Percentiles rank a stretch among this genome's conserved stretches.
These are phyloP conservation scores for Lasioglossum morio DNA, from an alignment of 2,888 invertebrate genomes.

Conservation along the genomic window DNA sequence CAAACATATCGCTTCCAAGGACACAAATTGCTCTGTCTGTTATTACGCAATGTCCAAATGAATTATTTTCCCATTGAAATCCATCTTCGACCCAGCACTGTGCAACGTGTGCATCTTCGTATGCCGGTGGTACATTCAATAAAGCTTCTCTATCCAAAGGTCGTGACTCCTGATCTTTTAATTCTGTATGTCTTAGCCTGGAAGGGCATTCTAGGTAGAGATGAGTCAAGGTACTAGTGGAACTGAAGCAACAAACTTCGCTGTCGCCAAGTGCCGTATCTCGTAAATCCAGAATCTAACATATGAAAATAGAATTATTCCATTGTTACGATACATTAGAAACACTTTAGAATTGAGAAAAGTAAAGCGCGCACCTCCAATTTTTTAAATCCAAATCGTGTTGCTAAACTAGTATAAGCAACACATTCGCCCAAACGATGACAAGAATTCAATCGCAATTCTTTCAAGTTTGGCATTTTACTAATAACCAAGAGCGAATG, in stretches of 20 bases:
- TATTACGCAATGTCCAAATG: conserved; percentile 56
- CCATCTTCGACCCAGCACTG: conserved; percentile 68
- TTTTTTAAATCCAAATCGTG: conserved; percentile 89
- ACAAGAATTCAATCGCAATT: conserved; percentile 89
- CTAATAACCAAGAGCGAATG: conserved; percentile 90
- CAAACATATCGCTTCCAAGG: conserved; percentile 76
- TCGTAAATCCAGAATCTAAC: conserved; percentile 86
- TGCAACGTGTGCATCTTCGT: conserved; percentile 74
- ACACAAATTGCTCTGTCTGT: conserved; percentile 81
- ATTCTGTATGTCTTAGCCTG: conserved; percentile 59
- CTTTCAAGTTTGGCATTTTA: conserved; percentile 88
- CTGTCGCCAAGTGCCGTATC: conserved; percentile 87
- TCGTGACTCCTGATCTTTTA: conserved; percentile 60
- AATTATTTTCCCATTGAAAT: conserved; percentile 52
- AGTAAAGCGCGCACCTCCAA: conserved; percentile 85
- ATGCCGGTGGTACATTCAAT: conserved; percentile 69
- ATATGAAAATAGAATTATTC: conserved; percentile 24
- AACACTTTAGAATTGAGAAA: background rate
- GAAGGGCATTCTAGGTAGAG: conserved; percentile 85
- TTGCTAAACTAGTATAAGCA: conserved; percentile 91
- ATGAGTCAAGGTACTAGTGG: conserved; percentile 85
- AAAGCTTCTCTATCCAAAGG: conserved; percentile 67
- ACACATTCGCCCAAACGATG: conserved; percentile 89
- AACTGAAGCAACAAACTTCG: conserved; percentile 87
- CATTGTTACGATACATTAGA: background rate